Base-by-base conservation (phyloP, 2,888 invertebrate species). In the Oasisia sp. region DNA sequence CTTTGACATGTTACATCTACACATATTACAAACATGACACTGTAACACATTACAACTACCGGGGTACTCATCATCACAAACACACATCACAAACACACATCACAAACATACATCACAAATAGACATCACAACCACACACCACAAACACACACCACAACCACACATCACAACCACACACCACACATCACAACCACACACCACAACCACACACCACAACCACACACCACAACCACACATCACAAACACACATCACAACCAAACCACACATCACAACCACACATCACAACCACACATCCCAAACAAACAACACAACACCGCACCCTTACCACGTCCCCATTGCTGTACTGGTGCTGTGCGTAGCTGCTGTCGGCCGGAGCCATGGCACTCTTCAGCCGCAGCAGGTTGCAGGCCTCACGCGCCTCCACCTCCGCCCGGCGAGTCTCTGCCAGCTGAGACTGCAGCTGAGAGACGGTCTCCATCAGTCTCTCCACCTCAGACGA, bases 401-500 rank as follows among this genome's bases (percentile, higher is more conserved):
- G 91, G 74, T 93, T 92, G 38, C 92, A n/a, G 89, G 93, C 92
- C 74, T 93, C 93, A 19, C 90, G 91, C 8, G 93, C 93, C 45
- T 93, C 91, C 50, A 90, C 89, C 91, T 93, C 93, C 19, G 56
- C 90, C 44, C 91, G 45, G 58, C 91, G 90, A 7, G 92, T 89
- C 93, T 92, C 92, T 27, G 94, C 94, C 92, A 94, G 92, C 93
- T 94, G 94, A 50, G 93, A 92, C 92, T 95, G 95, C 32, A 95
- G 92, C 32, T 95, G 94, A 3, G 93, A 89, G 19, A 95, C 93
- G 91, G 94, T 94, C 93, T 95, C 94, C 58, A 94, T 94, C 91
- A 95, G 94, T 89, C 95, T 93, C 91, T 95, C 94, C 45, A 94
- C 93, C 74, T 95, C 95, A 58, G 94, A 19, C 27, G 27, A 14